A percentile compares a stretch with the other conserved stretches of the same genome.
These are phyloP conservation scores for Benitochromis conjunctus DNA, from an alignment of 2,113 vertebrate species.

Conservation along the genomic window DNA sequence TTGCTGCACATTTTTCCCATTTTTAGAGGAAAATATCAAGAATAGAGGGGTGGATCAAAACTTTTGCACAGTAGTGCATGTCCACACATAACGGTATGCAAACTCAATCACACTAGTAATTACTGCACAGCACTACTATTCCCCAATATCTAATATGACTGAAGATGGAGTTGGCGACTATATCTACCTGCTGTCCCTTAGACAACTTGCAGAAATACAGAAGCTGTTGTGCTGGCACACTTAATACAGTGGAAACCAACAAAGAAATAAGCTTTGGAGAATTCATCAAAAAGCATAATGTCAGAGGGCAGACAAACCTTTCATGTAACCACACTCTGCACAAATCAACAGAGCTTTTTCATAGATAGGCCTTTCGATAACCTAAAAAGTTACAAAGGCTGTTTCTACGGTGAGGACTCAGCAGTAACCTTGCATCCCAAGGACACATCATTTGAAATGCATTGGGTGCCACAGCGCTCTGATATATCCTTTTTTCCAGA, in stretches of 20 bases:
- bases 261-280: slow-evolving; percentile 15
- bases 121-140: neutral
- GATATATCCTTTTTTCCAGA: slow-evolving; percentile 57
- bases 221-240: neutral
- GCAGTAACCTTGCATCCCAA: slow-evolving; percentile 69
- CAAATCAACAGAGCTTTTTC: slow-evolving; percentile 45
- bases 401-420: slow-evolving; percentile 11
- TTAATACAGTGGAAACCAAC: neutral
- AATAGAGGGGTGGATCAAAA: neutral
- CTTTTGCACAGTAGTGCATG: neutral
- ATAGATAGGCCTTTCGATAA: slow-evolving; percentile 22
- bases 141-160: neutral
- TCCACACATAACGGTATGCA: neutral
- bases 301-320: slow-evolving; percentile 1
- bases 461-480: slow-evolving; percentile 61
- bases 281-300: neutral
- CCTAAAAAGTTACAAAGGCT: slow-evolving; percentile 19
- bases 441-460: slow-evolving; percentile 76
- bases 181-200: neutral
- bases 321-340: slow-evolving; percentile 1
- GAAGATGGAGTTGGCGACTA: neutral
- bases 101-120: neutral
- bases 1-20: neutral
- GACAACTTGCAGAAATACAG: neutral
- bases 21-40: neutral